Percentiles rank a stretch among this genome's conserved stretches.
phyloP scores from a whole-genome alignment of 35 echinoderm and acorn worm species.

The Lytechinus pictus region DNA sequence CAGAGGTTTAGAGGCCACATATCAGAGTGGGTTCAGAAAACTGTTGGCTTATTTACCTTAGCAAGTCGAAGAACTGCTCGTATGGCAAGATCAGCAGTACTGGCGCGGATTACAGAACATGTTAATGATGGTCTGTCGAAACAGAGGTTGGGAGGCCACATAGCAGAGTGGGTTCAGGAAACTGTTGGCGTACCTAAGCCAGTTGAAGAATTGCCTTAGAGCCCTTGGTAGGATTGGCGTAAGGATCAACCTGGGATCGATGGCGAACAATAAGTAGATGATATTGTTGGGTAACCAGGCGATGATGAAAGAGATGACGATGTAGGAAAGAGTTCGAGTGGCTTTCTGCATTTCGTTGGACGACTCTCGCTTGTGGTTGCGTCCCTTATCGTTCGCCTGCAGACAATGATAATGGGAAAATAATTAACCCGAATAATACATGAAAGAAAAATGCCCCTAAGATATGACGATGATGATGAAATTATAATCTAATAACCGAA shows the following conservation, averaged over 20 bases:
- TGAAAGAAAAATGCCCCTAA: too few relatives aligned
- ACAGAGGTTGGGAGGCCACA: conserved; percentile 26
- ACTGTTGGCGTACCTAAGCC: conserved; percentile 37
- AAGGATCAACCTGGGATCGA: conserved; percentile 14
- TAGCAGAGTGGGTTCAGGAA: conserved; percentile 41
- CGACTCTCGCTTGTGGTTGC: conserved; percentile 4
- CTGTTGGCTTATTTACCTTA: too few relatives aligned
- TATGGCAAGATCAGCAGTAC: not conserved
- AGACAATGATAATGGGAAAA: not conserved
- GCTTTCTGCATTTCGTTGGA: not conserved
- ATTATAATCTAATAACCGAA: too few relatives aligned
- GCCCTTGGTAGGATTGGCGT: not conserved
- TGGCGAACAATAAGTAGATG: not conserved
- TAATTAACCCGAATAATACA: too few relatives aligned
- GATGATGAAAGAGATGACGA: conserved; percentile 28
- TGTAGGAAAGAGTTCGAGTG: not conserved
- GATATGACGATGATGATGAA: too few relatives aligned
- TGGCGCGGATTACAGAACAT: not conserved
- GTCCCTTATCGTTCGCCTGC: not conserved
- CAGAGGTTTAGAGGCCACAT: not conserved
- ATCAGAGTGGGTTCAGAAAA: too few relatives aligned
- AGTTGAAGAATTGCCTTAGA: not conserved
- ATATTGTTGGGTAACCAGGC: conserved; percentile 27
- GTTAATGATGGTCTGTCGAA: not conserved
- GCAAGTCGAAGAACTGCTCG: too few relatives aligned